Evolutionary conservation across 2,797 vertebrate species (phyloP).

Genomic region (Falco cherrug): DNA sequence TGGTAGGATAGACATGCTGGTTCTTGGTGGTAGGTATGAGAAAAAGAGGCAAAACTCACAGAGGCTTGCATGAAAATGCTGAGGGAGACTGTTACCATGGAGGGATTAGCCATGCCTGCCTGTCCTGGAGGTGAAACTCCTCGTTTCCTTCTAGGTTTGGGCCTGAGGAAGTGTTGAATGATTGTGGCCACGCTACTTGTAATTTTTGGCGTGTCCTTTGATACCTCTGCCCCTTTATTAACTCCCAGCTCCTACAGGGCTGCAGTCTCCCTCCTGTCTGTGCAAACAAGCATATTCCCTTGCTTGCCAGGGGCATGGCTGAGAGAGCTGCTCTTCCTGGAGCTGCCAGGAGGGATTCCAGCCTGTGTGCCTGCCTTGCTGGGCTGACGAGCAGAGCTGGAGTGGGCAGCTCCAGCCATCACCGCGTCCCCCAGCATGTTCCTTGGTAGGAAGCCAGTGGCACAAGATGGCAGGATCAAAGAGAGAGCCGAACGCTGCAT

Average conservation of each 20-base stretch:
- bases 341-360: conserved; percentile 33
- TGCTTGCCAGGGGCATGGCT: not conserved
- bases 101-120: not conserved
- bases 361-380: not conserved
- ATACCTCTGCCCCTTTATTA: not conserved
- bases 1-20: not conserved
- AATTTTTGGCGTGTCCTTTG: not conserved
- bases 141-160: not conserved
- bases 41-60: not conserved
- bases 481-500: not conserved
- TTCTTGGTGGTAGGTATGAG: not conserved
- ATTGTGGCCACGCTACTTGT: not conserved
- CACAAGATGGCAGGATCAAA: not conserved
- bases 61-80: not conserved
- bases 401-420: conserved; percentile 6
- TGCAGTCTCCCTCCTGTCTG: not conserved
- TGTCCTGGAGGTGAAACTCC: not conserved
- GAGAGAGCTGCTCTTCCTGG: not conserved
- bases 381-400: conserved; percentile 27
- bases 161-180: not conserved
- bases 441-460: conserved; percentile 19
- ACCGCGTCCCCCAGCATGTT: not conserved
- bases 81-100: not conserved
- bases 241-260: not conserved
- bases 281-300: not conserved